Base-by-base conservation (phyloP, 2,888 invertebrate genomes). In the Plebejus melissa region DNA sequence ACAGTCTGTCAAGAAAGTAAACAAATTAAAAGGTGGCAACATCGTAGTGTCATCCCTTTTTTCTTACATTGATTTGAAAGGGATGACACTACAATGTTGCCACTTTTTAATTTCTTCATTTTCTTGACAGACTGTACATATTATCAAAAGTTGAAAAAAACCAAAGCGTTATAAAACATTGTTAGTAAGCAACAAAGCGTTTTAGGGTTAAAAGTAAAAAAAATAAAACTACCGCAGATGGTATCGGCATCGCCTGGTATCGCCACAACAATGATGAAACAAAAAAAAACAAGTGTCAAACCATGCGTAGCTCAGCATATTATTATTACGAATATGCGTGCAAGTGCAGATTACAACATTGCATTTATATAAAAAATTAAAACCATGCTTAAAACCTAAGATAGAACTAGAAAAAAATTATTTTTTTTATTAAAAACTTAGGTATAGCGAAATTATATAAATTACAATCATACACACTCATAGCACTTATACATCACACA, bases 181-280 rank as follows among this genome's bases (percentile, higher is more conserved):
- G 54, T 75, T 75, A 74, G 57, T 69, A 69, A 60, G 74, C 13
- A 54, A 60, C 76, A 69, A 77, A 76, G 74, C 76, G 65, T 46
- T 75, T 75, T 65, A 65, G 69, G 70, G 76, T 76, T 77, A 46
- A 77, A 80, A 80, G 75, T 81, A 78, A 83, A 83, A 82, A 85
- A 89, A 88, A 84, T 22, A 89, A 90, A 90, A 93, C 94, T 95
- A 96, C 96, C 96, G 95, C 95, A 87, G 94, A 95, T 91, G 95
- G 94, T 88, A 95, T 94, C 93, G 95, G 95, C 95, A 95, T 95
- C 94, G 94, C 95, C 95, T 95, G 95, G 93, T 80, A 86, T 82
- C 92, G 91, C 90, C 91, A 87, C 85, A 88, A 90, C 88, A 90
- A 89, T 82, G 88, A 90, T 90, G 91, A 82, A 93, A 93, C 89